These are phyloP conservation scores for Aromia moschata DNA, from an alignment of 2,888 invertebrate species.

Conservation along the genomic window DNA sequence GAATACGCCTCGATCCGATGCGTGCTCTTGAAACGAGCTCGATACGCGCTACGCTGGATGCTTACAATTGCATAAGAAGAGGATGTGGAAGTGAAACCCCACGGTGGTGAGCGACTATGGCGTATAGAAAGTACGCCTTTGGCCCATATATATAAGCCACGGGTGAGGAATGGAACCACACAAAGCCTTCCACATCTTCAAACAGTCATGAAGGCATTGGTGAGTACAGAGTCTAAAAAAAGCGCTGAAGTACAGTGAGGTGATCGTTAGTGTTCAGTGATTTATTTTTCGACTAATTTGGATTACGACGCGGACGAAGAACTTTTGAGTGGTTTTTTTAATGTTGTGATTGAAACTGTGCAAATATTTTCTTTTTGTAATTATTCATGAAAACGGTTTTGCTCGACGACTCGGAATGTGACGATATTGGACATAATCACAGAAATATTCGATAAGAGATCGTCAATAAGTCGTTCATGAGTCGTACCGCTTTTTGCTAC, in stretches of 20 bases:
- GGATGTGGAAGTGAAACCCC: conserved; percentile 62
- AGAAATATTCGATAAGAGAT: no score
- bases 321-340: conserved; percentile 8
- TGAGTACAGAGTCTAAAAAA: conserved; percentile 50
- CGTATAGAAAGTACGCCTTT: conserved; percentile 58
- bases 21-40: conserved; percentile 29
- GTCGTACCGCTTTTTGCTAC: no score
- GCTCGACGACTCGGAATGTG: no score
- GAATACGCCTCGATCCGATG: conserved; percentile 7
- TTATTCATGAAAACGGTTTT: no score
- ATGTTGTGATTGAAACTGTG: neutral
- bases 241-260: conserved; percentile 10
- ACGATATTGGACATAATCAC: no score
- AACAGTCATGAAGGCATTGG: conserved; percentile 61
- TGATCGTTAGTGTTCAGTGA: conserved; percentile 23
- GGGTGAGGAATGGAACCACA: conserved; percentile 45
- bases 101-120: conserved; percentile 54
- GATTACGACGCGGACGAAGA: conserved; percentile 2
- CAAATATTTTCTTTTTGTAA: no score
- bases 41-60: conserved; percentile 38
- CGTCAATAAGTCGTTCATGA: no score
- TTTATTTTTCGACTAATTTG: neutral
- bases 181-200: conserved; percentile 62
- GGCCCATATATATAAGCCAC: conserved; percentile 60
- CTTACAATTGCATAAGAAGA: conserved; percentile 40